Evolutionary conservation across 2,113 vertebrate genomes (phyloP).

Genomic region (Leiothrix lutea): DNA sequence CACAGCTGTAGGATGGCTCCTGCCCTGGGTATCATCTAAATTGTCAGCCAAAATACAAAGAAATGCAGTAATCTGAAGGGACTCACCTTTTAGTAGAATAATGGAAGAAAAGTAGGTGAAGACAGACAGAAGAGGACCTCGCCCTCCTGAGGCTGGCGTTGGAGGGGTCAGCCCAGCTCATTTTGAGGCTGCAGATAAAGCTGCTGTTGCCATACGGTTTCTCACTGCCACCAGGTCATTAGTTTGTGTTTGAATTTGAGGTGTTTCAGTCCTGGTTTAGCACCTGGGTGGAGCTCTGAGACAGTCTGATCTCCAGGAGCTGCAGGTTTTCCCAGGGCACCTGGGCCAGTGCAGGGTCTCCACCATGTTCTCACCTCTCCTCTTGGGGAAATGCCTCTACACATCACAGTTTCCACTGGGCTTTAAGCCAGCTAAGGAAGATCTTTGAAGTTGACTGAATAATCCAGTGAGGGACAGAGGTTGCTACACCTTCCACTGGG

Average conservation of each 20-base stretch:
- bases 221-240: fast-evolving
- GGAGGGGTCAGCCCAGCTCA: background rate
- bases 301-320: fast-evolving
- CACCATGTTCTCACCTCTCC: fast-evolving
- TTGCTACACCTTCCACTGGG: background rate
- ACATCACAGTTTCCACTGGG: fast-evolving
- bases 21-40: background rate
- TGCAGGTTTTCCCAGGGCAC: fast-evolving
- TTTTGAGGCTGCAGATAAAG: background rate
- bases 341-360: fast-evolving
- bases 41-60: background rate
- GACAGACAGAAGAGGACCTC: background rate
- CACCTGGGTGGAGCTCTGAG: background rate
- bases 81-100: background rate
- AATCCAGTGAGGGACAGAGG: background rate
- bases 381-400: background rate
- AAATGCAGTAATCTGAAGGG: background rate
- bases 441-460: background rate
- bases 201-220: background rate
- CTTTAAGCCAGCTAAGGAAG: background rate
- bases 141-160: fast-evolving
- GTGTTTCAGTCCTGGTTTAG: background rate
- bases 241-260: background rate
- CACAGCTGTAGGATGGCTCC: background rate
- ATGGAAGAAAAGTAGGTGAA: background rate